phyloP scores from a whole-genome alignment of 2,797 vertebrate genomes.

The Myripristis murdjan region DNA sequence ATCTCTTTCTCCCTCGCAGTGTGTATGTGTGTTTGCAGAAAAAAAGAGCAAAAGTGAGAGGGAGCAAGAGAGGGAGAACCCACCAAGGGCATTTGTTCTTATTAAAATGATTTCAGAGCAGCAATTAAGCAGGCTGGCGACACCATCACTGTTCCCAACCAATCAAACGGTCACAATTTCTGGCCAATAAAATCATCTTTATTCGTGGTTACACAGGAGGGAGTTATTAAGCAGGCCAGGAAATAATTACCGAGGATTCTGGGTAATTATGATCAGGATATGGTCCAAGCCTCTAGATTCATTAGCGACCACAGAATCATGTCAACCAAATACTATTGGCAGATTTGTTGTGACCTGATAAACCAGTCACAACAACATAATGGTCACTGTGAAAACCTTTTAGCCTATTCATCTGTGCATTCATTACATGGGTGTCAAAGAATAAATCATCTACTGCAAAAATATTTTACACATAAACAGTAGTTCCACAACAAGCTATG shows the following conservation, averaged over 20 bases:
- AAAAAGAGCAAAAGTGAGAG: conserved; percentile 6
- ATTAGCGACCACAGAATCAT: conserved; percentile 38
- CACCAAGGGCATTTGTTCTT: conserved; percentile 69
- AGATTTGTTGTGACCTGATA: too few relatives aligned
- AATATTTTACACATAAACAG: neutral
- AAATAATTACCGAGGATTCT: conserved; percentile 71
- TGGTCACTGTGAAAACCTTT: neutral
- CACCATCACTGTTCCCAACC: conserved; percentile 54
- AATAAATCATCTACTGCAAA: too few relatives aligned
- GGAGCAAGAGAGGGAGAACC: conserved; percentile 28
- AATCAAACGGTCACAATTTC: conserved; percentile 64
- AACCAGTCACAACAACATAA: neutral
- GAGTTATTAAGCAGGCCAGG: conserved; percentile 62
- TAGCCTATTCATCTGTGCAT: neutral
- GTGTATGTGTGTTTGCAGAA: conserved; percentile 9
- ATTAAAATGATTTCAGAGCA: conserved; percentile 74
- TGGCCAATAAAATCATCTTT: conserved; percentile 67
- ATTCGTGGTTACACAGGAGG: conserved; percentile 66
- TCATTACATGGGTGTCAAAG: neutral
- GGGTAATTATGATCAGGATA: conserved; percentile 65
- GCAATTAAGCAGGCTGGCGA: conserved; percentile 72
- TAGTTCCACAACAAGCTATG: too few relatives aligned
- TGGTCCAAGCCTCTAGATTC: conserved; percentile 42
- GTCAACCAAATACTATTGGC: neutral
- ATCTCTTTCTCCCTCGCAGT: conserved; percentile 28